phyloP scores from a whole-genome alignment of 2,888 invertebrate genomes.

The Nomada fabriciana region DNA sequence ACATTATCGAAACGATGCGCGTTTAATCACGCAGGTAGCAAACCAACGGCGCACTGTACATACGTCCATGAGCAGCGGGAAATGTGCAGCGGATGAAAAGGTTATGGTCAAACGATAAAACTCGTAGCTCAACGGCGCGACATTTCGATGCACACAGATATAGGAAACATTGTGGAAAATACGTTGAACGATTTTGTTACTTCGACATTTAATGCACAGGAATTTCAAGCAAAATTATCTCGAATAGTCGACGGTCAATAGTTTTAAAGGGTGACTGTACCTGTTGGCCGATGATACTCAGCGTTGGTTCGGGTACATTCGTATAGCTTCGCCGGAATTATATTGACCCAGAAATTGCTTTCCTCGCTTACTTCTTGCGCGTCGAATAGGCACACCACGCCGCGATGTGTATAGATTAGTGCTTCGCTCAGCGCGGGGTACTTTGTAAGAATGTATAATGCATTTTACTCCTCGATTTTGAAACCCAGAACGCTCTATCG shows the following conservation, averaged over 20 bases:
- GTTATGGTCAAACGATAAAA: constrained; percentile 50
- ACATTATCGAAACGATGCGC: background rate
- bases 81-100: constrained; percentile 57
- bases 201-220: background rate
- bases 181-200: background rate
- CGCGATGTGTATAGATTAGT: background rate
- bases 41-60: constrained; percentile 40
- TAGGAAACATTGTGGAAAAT: background rate
- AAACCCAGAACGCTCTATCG: no score
- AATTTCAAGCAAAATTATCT: background rate
- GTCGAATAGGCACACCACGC: background rate
- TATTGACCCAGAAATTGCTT: constrained; percentile 73
- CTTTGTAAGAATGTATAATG: background rate
- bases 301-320: constrained; percentile 61
- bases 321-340: constrained; percentile 70
- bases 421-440: no score
- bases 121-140: background rate
- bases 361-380: background rate
- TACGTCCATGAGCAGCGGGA: constrained; percentile 36
- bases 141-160: background rate
- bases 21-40: constrained; percentile 23
- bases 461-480: background rate
- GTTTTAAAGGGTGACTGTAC: constrained; percentile 68
- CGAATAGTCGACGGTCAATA: constrained; percentile 58
- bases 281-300: constrained; percentile 51